A percentile compares a stretch with the other conserved stretches of the same genome.
Evolutionary conservation across 1,140 invertebrate genomes (phyloP).

Genomic region (Leptoteleia sp.): DNA sequence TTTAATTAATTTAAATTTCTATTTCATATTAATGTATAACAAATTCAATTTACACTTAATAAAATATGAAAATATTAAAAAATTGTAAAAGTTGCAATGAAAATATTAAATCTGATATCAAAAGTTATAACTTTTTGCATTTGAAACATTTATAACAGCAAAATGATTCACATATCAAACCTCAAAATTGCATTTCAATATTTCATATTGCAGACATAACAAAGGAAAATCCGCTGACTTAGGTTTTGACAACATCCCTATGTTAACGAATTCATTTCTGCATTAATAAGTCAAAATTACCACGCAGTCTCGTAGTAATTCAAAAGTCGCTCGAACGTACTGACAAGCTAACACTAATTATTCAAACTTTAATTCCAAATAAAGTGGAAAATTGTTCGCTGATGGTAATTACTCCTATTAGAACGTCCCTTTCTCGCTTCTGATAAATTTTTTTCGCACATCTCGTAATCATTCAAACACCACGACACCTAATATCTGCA

Average conservation of each 20-base stretch:
- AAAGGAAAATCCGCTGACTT: too few species aligned
- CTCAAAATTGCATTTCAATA: too few species aligned
- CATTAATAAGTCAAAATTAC: constrained; percentile 35
- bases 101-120: too few species aligned
- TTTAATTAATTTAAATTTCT: too few species aligned
- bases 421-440: neutral
- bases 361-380: constrained; percentile 26
- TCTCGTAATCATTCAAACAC: constrained; percentile 23
- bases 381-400: constrained; percentile 18
- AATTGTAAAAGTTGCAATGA: too few species aligned
- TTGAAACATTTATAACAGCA: too few species aligned
- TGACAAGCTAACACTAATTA: constrained; percentile 25
- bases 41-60: too few species aligned
- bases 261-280: constrained; percentile 26
- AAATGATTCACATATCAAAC: too few species aligned
- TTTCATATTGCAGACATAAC: too few species aligned
- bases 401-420: constrained; percentile 34
- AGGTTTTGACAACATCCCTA: constrained; percentile 1
- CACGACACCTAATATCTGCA: constrained; percentile 33
- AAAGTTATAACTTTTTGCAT: too few species aligned
- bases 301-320: neutral
- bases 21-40: too few species aligned
- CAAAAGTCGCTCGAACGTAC: constrained; percentile 6
- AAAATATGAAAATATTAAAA: too few species aligned
- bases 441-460: constrained; percentile 10